A percentile compares a stretch with the other conserved stretches of the same genome.
Conservation (phyloP, 64 coral and sea anemone genomes). For the Pocillopora damicornis region DNA sequence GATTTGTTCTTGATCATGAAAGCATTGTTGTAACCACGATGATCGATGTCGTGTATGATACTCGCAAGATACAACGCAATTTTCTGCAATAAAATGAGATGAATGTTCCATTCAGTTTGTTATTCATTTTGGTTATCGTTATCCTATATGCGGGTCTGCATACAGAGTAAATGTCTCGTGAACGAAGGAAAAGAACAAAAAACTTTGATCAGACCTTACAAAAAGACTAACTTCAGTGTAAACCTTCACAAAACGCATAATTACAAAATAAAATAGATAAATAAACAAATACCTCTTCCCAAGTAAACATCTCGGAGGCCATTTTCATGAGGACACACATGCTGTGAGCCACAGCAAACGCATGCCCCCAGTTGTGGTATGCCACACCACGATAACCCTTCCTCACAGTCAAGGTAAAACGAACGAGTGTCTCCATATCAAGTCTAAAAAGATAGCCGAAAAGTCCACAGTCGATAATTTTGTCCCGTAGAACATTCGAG, state of each 20-base stretch:
- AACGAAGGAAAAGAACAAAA: too few relatives aligned
- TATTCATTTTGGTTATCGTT: too few relatives aligned
- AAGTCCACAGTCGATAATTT: too few relatives aligned
- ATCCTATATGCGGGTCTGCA: too few relatives aligned
- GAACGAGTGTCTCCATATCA: slow-evolving; percentile 58
- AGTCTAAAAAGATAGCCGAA: slow-evolving; percentile 56
- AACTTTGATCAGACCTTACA: too few relatives aligned
- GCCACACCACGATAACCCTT: slow-evolving; percentile 83
- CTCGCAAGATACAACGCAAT: slow-evolving; percentile 69
- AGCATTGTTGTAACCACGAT: slow-evolving; percentile 84
- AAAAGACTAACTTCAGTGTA: background rate
- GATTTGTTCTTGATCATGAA: slow-evolving; percentile 85
- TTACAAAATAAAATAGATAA: background rate
- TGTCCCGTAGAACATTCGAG: too few relatives aligned
- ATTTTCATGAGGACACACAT: slow-evolving; percentile 64
- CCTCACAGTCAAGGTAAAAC: slow-evolving; percentile 85
- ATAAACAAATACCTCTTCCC: slow-evolving; percentile 65
- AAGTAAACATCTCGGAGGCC: slow-evolving; percentile 52
- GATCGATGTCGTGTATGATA: slow-evolving; percentile 93
- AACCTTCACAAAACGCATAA: background rate
- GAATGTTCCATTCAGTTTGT: background rate
- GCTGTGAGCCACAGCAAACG: slow-evolving; percentile 88
- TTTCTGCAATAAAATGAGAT: slow-evolving; percentile 49
- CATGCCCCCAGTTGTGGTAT: slow-evolving; percentile 95
- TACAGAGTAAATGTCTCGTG: too few relatives aligned